These are phyloP conservation scores for Lepetodrilus schrolli DNA, from an alignment of 2,888 invertebrate species.

Conservation along the genomic window DNA sequence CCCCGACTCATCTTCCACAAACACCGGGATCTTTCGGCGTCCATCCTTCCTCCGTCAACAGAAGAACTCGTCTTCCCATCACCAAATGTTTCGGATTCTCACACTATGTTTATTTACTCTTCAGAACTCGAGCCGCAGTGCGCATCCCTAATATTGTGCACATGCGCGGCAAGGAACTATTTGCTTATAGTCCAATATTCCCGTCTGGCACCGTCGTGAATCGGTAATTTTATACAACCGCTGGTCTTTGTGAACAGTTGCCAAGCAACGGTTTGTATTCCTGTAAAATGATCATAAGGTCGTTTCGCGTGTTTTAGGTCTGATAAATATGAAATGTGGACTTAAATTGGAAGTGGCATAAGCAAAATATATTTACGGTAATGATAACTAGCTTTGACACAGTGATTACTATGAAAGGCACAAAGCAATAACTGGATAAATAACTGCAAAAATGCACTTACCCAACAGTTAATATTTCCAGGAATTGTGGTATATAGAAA, in stretches of 20 bases:
- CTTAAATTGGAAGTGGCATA: conserved; percentile 15
- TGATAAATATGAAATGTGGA: conserved; percentile 15
- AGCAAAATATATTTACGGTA: conserved; percentile 4
- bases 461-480: too few species aligned
- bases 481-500: too few species aligned
- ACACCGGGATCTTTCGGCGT: neutral
- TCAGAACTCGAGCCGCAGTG: conserved; percentile 4
- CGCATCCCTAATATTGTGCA: conserved; percentile 10
- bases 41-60: neutral
- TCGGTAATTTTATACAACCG: conserved; percentile 16
- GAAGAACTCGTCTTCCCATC: neutral
- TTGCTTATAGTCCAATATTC: neutral
- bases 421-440: too few species aligned
- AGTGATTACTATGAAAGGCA: too few species aligned
- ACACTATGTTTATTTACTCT: conserved; percentile 13
- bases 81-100: conserved; percentile 3
- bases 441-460: too few species aligned
- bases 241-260: conserved; percentile 17
- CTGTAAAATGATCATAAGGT: conserved; percentile 11
- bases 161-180: conserved; percentile 24
- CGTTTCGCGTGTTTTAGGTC: neutral
- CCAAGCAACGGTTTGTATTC: conserved; percentile 4
- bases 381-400: neutral
- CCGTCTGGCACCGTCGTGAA: neutral
- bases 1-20: neutral